Conservation (phyloP, 2,888 invertebrate species). For the Congeria kusceri region DNA sequence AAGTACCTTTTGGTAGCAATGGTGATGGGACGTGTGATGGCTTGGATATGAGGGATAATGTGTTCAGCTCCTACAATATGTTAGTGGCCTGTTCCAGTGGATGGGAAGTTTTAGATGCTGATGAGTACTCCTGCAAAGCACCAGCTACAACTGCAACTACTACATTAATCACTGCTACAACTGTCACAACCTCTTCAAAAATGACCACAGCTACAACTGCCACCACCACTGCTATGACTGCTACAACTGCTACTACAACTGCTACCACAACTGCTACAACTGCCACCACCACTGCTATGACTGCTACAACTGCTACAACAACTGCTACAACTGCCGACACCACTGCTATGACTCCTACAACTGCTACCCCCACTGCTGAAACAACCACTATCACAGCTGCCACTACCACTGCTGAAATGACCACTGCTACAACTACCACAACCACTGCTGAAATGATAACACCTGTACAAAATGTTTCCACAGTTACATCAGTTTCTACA, state of each 20-base stretch:
- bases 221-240: neutral
- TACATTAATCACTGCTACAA: conserved; percentile 11
- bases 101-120: neutral
- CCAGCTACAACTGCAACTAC: conserved; percentile 12
- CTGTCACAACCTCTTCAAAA: neutral
- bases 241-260: conserved; percentile 8
- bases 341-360: conserved; percentile 11
- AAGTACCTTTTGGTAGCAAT: neutral
- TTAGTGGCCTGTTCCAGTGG: neutral
- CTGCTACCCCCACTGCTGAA: conserved; percentile 1
- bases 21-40: neutral
- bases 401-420: conserved; percentile 7
- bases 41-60: neutral
- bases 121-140: neutral
- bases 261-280: neutral
- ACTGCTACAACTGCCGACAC: conserved; percentile 20
- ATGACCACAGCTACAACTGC: neutral
- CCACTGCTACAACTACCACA: conserved; percentile 6
- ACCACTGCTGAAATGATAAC: conserved; percentile 10
- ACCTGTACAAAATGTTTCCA: conserved; percentile 3
- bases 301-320: conserved; percentile 13
- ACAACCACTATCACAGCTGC: conserved; percentile 8
- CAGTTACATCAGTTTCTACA: conserved; percentile 9
- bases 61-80: neutral
- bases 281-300: conserved; percentile 8